These are phyloP conservation scores for Lagodon rhomboides DNA, from an alignment of 2,797 vertebrate genomes.

Conservation along the genomic window DNA sequence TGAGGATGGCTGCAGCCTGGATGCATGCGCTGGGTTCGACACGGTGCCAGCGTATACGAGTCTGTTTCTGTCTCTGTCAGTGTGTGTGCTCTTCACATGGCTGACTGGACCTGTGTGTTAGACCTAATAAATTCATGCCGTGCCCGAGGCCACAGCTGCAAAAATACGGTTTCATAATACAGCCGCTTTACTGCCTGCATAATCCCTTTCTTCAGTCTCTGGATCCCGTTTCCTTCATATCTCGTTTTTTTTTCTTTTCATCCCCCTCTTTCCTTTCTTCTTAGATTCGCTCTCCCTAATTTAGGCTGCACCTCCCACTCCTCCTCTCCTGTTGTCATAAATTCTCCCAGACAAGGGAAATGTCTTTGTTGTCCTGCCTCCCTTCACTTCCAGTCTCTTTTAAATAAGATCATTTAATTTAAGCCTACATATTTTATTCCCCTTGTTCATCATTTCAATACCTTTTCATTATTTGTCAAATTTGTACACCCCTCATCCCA, in stretches of 20 bases:
- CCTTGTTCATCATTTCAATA: neutral
- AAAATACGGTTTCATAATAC: conserved; percentile 57
- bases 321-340: conserved; percentile 30
- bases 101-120: conserved; percentile 24
- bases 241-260: conserved; percentile 31
- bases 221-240: conserved; percentile 41
- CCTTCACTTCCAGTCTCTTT: conserved; percentile 10
- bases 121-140: conserved; percentile 35
- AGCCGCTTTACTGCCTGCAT: conserved; percentile 49
- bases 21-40: neutral
- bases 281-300: conserved; percentile 41
- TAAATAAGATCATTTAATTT: neutral
- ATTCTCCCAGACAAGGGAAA: conserved; percentile 35
- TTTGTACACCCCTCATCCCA: neutral
- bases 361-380: conserved; percentile 31
- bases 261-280: conserved; percentile 31
- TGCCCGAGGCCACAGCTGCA: conserved; percentile 47
- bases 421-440: conserved; percentile 11
- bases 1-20: conserved; percentile 4
- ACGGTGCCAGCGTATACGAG: neutral
- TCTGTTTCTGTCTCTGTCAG: conserved; percentile 1
- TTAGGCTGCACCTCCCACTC: conserved; percentile 49
- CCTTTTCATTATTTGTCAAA: conserved; percentile 10
- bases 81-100: conserved; percentile 12
- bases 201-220: conserved; percentile 36